phyloP scores from a whole-genome alignment of 2,888 invertebrate species.

The Temnothorax rugatulus region DNA sequence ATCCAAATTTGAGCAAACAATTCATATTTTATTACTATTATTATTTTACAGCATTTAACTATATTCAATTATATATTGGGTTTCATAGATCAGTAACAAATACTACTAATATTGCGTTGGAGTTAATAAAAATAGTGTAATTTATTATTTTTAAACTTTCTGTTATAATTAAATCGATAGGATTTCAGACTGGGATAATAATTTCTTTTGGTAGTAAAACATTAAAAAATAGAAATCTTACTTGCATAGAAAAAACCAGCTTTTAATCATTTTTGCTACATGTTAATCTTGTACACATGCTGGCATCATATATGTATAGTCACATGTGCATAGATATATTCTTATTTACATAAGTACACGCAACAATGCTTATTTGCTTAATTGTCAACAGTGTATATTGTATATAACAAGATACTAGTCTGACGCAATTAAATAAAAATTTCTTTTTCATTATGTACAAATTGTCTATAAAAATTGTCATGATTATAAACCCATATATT shows the following conservation, averaged over 20 bases:
- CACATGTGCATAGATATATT: conserved; percentile 67
- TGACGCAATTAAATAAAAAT: conserved; percentile 72
- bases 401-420: conserved; percentile 62
- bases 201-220: conserved; percentile 67
- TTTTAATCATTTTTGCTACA: conserved; percentile 77
- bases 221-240: conserved; percentile 66
- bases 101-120: background rate
- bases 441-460: conserved; percentile 75
- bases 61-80: conserved; percentile 10
- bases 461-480: conserved; percentile 75
- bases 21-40: conserved; percentile 16
- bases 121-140: background rate
- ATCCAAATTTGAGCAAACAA: conserved; percentile 22
- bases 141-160: conserved; percentile 3
- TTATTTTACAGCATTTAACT: background rate
- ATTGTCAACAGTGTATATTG: conserved; percentile 66
- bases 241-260: conserved; percentile 77
- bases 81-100: background rate
- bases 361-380: conserved; percentile 61
- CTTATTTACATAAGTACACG: conserved; percentile 69
- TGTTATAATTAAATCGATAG: conserved; percentile 13
- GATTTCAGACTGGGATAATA: conserved; percentile 61
- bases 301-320: conserved; percentile 52
- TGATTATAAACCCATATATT: conserved; percentile 85
- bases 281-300: conserved; percentile 65